A percentile compares a stretch with the other conserved stretches of the same genome.
phyloP scores from a whole-genome alignment of 23 tunicate species.

The Diplosoma virens region DNA sequence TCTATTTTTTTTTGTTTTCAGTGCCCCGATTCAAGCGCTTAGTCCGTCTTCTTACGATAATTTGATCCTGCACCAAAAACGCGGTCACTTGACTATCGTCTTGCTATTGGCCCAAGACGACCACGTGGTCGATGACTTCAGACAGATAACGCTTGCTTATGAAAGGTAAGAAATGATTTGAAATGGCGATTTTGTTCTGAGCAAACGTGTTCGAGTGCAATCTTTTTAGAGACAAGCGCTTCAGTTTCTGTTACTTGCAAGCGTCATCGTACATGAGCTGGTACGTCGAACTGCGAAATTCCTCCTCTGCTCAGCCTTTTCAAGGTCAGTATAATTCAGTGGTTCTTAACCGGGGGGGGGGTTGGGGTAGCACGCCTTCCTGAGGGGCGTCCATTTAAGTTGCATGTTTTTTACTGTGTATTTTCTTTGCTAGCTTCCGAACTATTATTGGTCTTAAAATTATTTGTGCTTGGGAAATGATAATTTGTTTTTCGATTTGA shows the following conservation, averaged over 20 bases:
- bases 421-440: too few species aligned
- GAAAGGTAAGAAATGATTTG: slow-evolving; percentile 27
- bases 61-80: slow-evolving; percentile 44
- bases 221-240: slow-evolving; percentile 38
- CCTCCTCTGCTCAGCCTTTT: slow-evolving; percentile 68
- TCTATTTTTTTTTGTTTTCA: too few species aligned
- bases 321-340: too few species aligned
- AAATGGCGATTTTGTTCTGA: not conserved
- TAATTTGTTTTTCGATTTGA: too few species aligned
- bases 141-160: slow-evolving; percentile 29
- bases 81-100: slow-evolving; percentile 79
- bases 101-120: slow-evolving; percentile 38
- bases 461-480: too few species aligned
- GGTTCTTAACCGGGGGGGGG: too few species aligned
- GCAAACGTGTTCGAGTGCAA: not conserved
- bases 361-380: too few species aligned
- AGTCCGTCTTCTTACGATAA: slow-evolving; percentile 47
- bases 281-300: slow-evolving; percentile 64
- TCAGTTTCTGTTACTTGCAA: slow-evolving; percentile 44
- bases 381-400: too few species aligned
- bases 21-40: too few species aligned
- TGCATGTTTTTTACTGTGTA: too few species aligned
- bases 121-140: slow-evolving; percentile 22
- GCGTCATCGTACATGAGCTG: slow-evolving; percentile 45
- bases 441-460: too few species aligned